A percentile compares a stretch with the other conserved stretches of the same genome.
phyloP scores from a whole-genome alignment of 2,113 vertebrate genomes.

The Epinephelus lanceolatus region DNA sequence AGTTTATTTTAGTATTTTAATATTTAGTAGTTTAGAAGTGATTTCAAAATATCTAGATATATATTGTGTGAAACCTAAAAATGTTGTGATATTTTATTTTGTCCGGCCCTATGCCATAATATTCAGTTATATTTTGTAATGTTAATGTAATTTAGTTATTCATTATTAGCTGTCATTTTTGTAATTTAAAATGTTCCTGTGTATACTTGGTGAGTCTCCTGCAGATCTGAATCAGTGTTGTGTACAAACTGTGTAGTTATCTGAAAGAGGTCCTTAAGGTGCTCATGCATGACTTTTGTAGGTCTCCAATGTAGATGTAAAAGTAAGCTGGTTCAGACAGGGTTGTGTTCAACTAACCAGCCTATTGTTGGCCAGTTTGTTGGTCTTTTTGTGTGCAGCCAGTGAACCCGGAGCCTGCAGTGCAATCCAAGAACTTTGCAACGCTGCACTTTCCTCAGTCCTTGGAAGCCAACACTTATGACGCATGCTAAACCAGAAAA shows the following conservation, averaged over 20 bases:
- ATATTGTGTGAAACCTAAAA: too few relatives aligned
- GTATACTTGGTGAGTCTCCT: not conserved
- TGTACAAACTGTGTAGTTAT: not conserved
- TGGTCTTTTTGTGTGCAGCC: conserved; percentile 18
- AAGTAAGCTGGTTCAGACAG: not conserved
- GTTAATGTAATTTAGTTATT: not conserved
- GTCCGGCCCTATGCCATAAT: not conserved
- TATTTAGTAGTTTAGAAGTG: too few relatives aligned
- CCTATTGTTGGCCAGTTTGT: conserved; percentile 9
- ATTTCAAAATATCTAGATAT: too few relatives aligned
- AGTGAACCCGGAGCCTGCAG: conserved; percentile 31
- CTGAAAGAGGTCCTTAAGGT: not conserved
- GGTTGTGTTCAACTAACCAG: conserved; percentile 7
- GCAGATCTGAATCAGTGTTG: not conserved
- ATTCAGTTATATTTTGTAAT: not conserved
- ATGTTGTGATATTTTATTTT: too few relatives aligned
- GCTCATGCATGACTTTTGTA: not conserved
- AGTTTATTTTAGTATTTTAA: too few relatives aligned
- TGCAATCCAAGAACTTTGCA: conserved; percentile 53
- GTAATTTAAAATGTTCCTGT: not conserved
- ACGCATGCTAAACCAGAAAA: conserved; percentile 47
- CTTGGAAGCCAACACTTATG: conserved; percentile 27
- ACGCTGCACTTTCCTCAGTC: conserved; percentile 32
- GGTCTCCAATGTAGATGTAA: not conserved
- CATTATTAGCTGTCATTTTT: not conserved